Evolutionary conservation across 2,113 vertebrate species (phyloP).

Genomic region (Crotalus helleri): DNA sequence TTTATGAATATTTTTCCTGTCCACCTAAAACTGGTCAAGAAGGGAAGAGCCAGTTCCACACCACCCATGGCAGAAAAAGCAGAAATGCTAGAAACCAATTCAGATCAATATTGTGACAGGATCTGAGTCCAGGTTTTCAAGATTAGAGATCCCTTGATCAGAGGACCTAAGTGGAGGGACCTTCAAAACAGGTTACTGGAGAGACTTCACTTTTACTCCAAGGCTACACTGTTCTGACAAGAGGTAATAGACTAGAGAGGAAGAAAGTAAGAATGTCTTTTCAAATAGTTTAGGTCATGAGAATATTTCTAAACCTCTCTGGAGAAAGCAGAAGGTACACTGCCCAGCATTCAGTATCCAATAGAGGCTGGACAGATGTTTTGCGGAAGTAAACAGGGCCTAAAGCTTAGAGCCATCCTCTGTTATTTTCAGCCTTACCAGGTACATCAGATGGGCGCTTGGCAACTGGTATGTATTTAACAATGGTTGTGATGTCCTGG

Average conservation of each 20-base stretch:
- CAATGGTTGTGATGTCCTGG: neutral
- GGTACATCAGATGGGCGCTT: neutral
- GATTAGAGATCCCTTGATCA: neutral
- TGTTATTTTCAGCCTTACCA: neutral
- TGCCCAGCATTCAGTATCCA: neutral
- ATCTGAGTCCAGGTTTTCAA: neutral
- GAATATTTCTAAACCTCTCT: neutral
- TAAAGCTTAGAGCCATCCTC: neutral
- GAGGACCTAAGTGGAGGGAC: neutral
- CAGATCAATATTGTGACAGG: no score
- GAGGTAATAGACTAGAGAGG: neutral
- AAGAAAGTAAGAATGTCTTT: neutral
- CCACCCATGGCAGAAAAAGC: no score
- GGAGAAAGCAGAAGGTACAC: no score
- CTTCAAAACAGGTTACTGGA: neutral
- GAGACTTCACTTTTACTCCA: neutral
- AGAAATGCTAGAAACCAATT: neutral
- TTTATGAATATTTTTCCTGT: no score
- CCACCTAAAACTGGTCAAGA: no score
- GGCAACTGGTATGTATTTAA: neutral
- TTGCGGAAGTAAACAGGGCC: neutral
- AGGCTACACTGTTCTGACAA: neutral
- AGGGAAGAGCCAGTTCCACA: neutral
- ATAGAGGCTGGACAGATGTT: neutral
- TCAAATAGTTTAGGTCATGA: neutral